These are phyloP conservation scores for Athalia rosae DNA, from an alignment of 2,888 invertebrate genomes.

Conservation along the genomic window DNA sequence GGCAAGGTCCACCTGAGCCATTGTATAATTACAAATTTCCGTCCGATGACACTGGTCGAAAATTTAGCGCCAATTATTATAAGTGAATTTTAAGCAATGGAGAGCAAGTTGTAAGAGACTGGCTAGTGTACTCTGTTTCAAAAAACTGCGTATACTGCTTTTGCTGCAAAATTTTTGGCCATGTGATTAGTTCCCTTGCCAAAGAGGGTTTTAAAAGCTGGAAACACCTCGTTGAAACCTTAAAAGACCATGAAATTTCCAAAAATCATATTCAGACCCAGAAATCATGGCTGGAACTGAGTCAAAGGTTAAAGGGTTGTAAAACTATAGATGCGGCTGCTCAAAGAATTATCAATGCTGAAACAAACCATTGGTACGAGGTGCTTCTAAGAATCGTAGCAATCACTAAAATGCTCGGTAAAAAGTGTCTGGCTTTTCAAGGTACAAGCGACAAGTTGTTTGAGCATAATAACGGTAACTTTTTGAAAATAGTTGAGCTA, in stretches of 20 bases:
- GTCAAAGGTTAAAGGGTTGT: not conserved
- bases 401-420: constrained; percentile 49
- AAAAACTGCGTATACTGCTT: constrained; percentile 25
- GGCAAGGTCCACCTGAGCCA: constrained; percentile 41
- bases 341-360: constrained; percentile 41
- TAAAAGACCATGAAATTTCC: not conserved
- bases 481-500: constrained; percentile 51
- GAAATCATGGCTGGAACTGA: not conserved
- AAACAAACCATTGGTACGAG: constrained; percentile 46
- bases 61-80: constrained; percentile 47
- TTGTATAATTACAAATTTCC: constrained; percentile 45
- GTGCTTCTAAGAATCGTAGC: constrained; percentile 41
- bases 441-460: constrained; percentile 49
- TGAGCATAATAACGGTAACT: constrained; percentile 49
- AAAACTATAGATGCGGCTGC: not conserved
- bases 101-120: constrained; percentile 30
- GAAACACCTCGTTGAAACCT: not conserved
- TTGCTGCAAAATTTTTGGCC: constrained; percentile 28
- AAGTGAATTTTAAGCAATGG: constrained; percentile 47
- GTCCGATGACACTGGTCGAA: constrained; percentile 37
- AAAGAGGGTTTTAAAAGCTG: not conserved
- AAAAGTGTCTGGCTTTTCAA: constrained; percentile 48
- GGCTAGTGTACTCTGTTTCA: constrained; percentile 30
- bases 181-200: not conserved
- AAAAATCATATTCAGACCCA: not conserved